These are phyloP conservation scores for Hyperoplus immaculatus DNA, from an alignment of 2,797 vertebrate species.

Conservation along the genomic window DNA sequence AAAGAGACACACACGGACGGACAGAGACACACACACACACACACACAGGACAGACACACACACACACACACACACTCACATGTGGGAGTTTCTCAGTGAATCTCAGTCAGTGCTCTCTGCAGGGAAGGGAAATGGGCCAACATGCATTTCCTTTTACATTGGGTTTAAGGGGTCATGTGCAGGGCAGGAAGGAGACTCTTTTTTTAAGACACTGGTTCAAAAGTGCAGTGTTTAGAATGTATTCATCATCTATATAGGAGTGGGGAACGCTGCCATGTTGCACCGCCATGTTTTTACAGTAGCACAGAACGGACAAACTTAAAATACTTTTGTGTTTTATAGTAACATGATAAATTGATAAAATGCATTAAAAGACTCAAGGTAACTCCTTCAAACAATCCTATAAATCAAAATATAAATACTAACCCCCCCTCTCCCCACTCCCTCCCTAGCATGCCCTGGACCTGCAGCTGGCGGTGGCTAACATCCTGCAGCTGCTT, in stretches of 20 bases:
- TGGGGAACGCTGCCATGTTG: too few species aligned
- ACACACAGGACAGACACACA: too few species aligned
- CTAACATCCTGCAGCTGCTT: conserved; percentile 94
- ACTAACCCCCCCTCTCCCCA: background rate
- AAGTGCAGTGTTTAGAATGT: too few species aligned
- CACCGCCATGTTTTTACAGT: too few species aligned
- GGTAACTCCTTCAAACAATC: background rate
- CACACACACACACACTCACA: too few species aligned
- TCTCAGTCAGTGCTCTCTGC: background rate
- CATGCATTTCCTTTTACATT: conserved; percentile 26
- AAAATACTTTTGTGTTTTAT: too few species aligned
- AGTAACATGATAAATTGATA: background rate
- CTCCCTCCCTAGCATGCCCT: conserved; percentile 88
- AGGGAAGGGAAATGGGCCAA: conserved; percentile 7
- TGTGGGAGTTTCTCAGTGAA: too few species aligned
- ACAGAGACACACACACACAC: too few species aligned
- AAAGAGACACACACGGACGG: too few species aligned
- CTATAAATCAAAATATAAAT: background rate
- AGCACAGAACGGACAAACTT: too few species aligned
- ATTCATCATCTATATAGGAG: too few species aligned
- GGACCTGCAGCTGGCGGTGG: conserved; percentile 95
- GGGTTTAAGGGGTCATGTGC: background rate
- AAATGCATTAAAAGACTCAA: background rate
- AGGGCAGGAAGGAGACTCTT: background rate
- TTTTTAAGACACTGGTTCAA: too few species aligned